Evolutionary conservation across 2,888 invertebrate genomes (phyloP).

Genomic region (Schrankia costaestrigalis): DNA sequence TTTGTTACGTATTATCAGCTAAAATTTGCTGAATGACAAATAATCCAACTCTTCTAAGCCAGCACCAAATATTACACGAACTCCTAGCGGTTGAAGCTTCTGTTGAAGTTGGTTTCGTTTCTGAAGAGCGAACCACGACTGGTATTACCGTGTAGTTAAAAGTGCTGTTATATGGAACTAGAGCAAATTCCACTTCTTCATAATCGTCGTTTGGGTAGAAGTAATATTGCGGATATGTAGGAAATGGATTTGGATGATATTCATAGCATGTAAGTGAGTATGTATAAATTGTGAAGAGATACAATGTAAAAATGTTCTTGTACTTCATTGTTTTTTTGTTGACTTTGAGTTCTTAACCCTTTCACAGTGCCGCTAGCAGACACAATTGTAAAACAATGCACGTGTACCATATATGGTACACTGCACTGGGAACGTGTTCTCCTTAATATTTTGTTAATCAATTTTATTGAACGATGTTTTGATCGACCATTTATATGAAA

Average conservation of each 20-base stretch:
- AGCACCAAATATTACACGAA: slow-evolving; percentile 52
- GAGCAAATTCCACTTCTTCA: slow-evolving; percentile 1
- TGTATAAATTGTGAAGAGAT: neutral
- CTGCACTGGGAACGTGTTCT: too few relatives aligned
- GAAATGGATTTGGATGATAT: slow-evolving; percentile 19
- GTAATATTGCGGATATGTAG: slow-evolving; percentile 14
- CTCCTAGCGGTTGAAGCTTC: slow-evolving; percentile 9
- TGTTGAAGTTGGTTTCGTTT: slow-evolving; percentile 7
- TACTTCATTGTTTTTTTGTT: neutral
- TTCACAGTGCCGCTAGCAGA: too few relatives aligned
- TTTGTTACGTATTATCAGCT: slow-evolving; percentile 38
- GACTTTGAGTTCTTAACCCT: slow-evolving; percentile 2
- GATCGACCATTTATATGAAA: too few relatives aligned
- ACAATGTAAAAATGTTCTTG: neutral
- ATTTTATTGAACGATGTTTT: too few relatives aligned
- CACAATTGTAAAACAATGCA: too few relatives aligned
- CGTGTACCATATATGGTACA: too few relatives aligned
- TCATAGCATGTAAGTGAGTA: slow-evolving; percentile 4
- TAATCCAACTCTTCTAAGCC: slow-evolving; percentile 49
- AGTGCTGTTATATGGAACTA: slow-evolving; percentile 2
- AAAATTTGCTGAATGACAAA: slow-evolving; percentile 54
- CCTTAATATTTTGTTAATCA: too few relatives aligned
- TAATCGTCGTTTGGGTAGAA: slow-evolving; percentile 9
- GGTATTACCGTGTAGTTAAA: slow-evolving; percentile 2
- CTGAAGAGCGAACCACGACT: neutral